Conservation (phyloP, 2,888 invertebrate genomes). For the Rugalucina vietnamica region DNA sequence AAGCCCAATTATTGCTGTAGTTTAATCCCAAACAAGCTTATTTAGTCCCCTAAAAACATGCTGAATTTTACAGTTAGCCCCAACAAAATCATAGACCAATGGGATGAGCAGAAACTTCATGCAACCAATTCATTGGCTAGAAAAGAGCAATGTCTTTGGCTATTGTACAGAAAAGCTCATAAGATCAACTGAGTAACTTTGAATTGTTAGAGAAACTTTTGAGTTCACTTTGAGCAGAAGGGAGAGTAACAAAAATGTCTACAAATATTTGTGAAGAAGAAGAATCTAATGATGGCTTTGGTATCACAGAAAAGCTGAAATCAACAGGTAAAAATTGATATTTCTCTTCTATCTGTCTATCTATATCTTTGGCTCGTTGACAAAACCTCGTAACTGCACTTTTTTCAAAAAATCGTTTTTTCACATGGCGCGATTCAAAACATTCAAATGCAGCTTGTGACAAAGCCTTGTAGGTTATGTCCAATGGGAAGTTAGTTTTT, state of each 20-base stretch:
- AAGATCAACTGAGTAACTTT: background rate
- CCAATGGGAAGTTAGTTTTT: no score
- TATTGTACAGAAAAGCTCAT: background rate
- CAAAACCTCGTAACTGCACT: no score
- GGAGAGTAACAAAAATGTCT: background rate
- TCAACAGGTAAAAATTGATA: no score
- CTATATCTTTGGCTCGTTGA: no score
- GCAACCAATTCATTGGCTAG: background rate
- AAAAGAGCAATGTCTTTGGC: background rate
- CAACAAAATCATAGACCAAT: background rate
- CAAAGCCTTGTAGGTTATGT: no score
- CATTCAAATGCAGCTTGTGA: no score
- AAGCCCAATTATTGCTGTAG: background rate
- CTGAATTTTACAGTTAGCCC: background rate
- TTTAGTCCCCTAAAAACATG: no score
- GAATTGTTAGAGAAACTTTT: background rate
- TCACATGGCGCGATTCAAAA: no score
- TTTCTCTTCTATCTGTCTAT: no score
- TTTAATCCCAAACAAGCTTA: background rate
- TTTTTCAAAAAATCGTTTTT: no score
- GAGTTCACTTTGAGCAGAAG: background rate
- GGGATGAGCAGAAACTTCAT: background rate
- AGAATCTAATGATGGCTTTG: background rate
- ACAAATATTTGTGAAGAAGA: background rate
- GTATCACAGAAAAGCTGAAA: background rate